Conservation (phyloP, 1,140 invertebrate species). For the Zaprionus vittiger region DNA sequence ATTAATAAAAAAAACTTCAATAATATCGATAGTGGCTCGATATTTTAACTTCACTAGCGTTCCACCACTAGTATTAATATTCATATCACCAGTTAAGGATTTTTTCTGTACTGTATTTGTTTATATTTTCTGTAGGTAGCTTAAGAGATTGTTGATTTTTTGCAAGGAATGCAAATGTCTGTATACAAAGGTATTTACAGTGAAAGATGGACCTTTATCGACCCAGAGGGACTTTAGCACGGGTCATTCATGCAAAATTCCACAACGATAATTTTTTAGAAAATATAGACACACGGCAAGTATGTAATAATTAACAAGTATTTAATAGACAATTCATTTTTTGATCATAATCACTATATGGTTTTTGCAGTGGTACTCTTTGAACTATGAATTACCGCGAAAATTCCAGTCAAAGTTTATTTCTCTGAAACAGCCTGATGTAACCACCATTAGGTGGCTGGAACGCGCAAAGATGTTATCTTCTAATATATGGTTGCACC, state of each 20-base stretch:
- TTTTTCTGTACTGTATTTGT: no score
- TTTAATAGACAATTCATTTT: background rate
- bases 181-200: background rate
- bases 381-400: constrained; percentile 73
- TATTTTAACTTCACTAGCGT: no score
- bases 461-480: constrained; percentile 88
- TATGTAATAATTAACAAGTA: constrained; percentile 56
- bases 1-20: no score
- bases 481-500: constrained; percentile 89
- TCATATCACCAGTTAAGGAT: no score
- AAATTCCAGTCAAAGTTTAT: constrained; percentile 86
- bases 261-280: constrained; percentile 87
- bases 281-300: constrained; percentile 87
- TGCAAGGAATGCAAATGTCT: background rate
- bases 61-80: no score
- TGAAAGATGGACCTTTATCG: constrained; percentile 46
- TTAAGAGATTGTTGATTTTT: no score
- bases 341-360: background rate
- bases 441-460: constrained; percentile 89
- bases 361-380: constrained; percentile 87
- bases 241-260: constrained; percentile 88
- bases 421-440: constrained; percentile 86
- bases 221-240: constrained; percentile 87
- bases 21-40: no score
- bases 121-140: no score